Evolutionary conservation across 2,888 invertebrate genomes (phyloP).

Genomic region (Drosophila recens): DNA sequence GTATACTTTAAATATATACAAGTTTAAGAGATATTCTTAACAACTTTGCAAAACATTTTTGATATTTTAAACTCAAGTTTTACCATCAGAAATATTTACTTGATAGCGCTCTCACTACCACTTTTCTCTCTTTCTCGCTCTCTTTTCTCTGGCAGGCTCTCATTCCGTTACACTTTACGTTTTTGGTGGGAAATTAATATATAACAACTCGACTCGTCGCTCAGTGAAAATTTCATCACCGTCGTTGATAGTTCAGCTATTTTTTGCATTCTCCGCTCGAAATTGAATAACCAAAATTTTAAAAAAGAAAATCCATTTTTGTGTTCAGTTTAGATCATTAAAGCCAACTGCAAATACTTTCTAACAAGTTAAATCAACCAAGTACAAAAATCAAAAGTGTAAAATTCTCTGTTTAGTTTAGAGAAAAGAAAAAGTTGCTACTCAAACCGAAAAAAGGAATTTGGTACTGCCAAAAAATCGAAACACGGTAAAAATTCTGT

Average conservation of each 20-base stretch:
- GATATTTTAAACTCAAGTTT: background rate
- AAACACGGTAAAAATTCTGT: conserved; percentile 81
- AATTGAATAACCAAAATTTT: conserved; percentile 48
- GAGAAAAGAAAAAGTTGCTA: conserved; percentile 11
- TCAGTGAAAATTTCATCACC: conserved; percentile 85
- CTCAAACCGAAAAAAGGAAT: conserved; percentile 35
- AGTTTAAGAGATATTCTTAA: background rate
- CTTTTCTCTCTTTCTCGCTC: background rate
- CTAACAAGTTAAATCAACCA: background rate
- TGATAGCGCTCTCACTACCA: background rate
- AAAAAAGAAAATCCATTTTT: conserved; percentile 36
- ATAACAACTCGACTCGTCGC: conserved; percentile 57
- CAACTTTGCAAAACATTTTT: background rate
- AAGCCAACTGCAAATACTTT: conserved; percentile 14
- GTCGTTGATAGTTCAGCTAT: conserved; percentile 81
- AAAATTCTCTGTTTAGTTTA: conserved; percentile 9
- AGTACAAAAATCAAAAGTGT: conserved; percentile 13
- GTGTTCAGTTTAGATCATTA: conserved; percentile 43
- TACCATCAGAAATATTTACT: background rate
- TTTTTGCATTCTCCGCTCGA: conserved; percentile 51
- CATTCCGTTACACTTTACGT: conserved; percentile 48
- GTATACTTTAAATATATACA: background rate
- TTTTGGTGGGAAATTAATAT: conserved; percentile 77
- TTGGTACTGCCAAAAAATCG: conserved; percentile 71
- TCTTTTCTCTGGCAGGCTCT: conserved; percentile 27